Evolutionary conservation across 2,888 invertebrate species (phyloP).

Genomic region (Nowickia ferox): DNA sequence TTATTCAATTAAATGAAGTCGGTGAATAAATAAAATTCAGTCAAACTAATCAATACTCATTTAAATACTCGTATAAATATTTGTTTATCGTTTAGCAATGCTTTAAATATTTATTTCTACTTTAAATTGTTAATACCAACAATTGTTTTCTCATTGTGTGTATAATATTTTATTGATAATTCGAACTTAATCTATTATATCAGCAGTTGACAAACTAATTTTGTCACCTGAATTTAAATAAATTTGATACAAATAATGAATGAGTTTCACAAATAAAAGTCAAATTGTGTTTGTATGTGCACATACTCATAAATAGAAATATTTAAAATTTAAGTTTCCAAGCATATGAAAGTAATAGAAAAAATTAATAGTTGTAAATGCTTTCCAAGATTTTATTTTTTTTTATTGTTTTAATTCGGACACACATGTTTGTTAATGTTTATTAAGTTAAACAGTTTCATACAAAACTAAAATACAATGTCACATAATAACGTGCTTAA

Average conservation of each 20-base stretch:
- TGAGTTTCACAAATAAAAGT: conserved; percentile 3
- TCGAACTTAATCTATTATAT: conserved; percentile 36
- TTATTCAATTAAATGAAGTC: conserved; percentile 27
- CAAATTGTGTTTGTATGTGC: background rate
- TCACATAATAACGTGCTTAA: no score
- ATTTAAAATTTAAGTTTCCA: no score
- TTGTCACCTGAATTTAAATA: conserved; percentile 45
- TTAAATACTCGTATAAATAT: background rate
- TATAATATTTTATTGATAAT: conserved; percentile 33
- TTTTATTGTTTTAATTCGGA: no score
- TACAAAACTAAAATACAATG: no score
- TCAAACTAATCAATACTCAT: background rate
- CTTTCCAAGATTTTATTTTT: no score
- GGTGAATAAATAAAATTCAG: no score
- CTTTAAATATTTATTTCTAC: background rate
- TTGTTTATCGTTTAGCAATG: background rate
- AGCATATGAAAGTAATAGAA: no score
- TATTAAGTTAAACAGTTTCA: no score
- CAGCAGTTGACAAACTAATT: conserved; percentile 41
- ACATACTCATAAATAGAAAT: no score
- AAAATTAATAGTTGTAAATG: no score
- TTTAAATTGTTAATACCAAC: background rate
- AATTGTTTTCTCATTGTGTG: conserved; percentile 1
- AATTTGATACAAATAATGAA: conserved; percentile 7
- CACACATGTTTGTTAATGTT: no score